Base-by-base conservation (phyloP, 2,797 vertebrate species). In the Alauda arvensis region DNA sequence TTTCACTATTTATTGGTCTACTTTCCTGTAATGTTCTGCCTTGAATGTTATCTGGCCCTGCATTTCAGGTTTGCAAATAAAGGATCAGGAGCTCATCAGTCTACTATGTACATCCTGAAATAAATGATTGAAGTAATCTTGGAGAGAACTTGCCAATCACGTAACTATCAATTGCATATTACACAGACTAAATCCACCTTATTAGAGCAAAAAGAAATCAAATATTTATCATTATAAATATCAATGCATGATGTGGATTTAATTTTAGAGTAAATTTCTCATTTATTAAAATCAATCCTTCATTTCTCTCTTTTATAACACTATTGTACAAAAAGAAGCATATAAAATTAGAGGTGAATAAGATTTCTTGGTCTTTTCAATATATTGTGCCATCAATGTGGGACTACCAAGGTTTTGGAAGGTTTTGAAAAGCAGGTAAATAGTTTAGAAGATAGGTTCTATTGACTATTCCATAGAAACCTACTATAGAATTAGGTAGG, bases 221-320 rank as follows among this genome's bases (percentile, higher is more conserved):
- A 76, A 81, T 85, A 91, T 84, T 78, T 93, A 63, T 85, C 24
- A 57, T 70, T 80, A 42, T 65, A 71, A 67, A 80, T 68, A 78
- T 56, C 45, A 86, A 46, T 79, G 39, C 16, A 42, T 34, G n/a
- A 43, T 76, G 10, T 62, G 23, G 20, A 51, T 91, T 69, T 59
- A 59, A 67, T 76, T 89, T 85, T 67, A 59, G 12, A 68, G 8
- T 37, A 90, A 85, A 77, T 65, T 29, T 71, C 52, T 77, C 26
- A 76, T 82, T 91, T 70, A 63, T 79, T 26, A 91, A 88, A 88
- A 79, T 61, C n/a, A 68, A 12, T 87, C 2, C 20, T 42, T 5
- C 10, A 68, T 77, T 75, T 61, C 19, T 61, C 31, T 83, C 16
- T 6, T 3, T 68, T 65, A 65, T 48, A 46, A 3, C 24, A 69